Base-by-base conservation (phyloP, 1,140 invertebrate species). In the Oryzaephilus surinamensis region DNA sequence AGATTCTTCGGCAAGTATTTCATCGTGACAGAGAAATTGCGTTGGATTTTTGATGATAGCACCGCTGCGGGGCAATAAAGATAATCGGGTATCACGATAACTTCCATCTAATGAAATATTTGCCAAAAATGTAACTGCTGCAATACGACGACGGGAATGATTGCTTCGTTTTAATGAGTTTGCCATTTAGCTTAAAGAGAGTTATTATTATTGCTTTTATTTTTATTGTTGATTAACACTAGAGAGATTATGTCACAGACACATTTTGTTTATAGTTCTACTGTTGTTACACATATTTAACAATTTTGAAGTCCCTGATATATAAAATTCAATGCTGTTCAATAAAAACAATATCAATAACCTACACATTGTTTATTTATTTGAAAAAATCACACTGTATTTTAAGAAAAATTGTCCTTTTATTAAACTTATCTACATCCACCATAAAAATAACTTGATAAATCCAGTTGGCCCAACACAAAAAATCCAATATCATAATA, bases 41-140 rank as follows among this genome's bases (percentile, higher is more conserved):
- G 41, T 33, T 5, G 40, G 20, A 55, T 46, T 48, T 45, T 56
- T 65, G 55, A 56, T 58, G 32, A 64, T 54, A 32, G 55, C 51
- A 33, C 61, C 63, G 47, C 67, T 70, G 32, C 63, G 55, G 20
- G 72, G 62, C 24, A 75, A 43, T n/a, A 70, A 60, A 21, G 73
- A 71, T 51, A 84, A 64, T 61, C 77, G 81, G 34, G 84, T 89
- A 62, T 93, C 88, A 52, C 76, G 76, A 65, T 90, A 82, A 52
- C 80, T 86, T 33, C 90, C 90, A 73, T 94, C 89, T 36, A 95
- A 70, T 38, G 90, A 93, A 56, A 96, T 95, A 69, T 94, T 94
- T 17, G 88, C 86, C 48, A 96, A 71, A 71, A 95, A 96, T 51
- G 84, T 85, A 43, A 90, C 72, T 48, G 88, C 88, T 57, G 87